Percentiles rank a stretch among this genome's conserved stretches.
phyloP scores from a whole-genome alignment of 2,888 invertebrate genomes.

The Cabera pusaria region DNA sequence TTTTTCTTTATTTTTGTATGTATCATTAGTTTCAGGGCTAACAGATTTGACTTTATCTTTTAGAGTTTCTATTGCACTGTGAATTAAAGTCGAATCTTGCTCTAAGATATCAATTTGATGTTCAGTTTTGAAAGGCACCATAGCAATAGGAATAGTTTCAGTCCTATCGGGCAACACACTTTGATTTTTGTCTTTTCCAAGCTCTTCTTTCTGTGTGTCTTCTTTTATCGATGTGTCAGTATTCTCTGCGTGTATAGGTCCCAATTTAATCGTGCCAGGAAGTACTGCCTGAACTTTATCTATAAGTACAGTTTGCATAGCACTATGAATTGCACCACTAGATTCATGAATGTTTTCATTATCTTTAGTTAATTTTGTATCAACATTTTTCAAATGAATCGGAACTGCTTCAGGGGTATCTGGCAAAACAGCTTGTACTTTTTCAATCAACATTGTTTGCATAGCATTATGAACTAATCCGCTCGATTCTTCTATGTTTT shows the following conservation, averaged over 20 bases:
- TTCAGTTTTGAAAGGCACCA: no score
- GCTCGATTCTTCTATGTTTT: conserved; percentile 5
- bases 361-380: no score
- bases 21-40: no score
- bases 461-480: conserved; percentile 25
- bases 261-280: conserved; percentile 9
- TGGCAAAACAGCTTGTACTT: conserved; percentile 30
- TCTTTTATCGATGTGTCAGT: conserved; percentile 6
- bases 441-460: conserved; percentile 30
- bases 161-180: no score
- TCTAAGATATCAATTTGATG: no score
- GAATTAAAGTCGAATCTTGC: no score
- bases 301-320: conserved; percentile 1
- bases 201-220: conserved; percentile 2
- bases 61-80: conserved; percentile 2
- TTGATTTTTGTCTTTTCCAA: no score
- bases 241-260: conserved; percentile 20
- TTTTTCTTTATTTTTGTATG: no score
- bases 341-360: conserved; percentile 5
- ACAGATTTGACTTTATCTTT: neutral
- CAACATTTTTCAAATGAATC: conserved; percentile 5
- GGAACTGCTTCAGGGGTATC: conserved; percentile 20
- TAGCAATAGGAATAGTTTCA: no score
- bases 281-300: no score
- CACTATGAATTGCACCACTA: conserved; percentile 11